Evolutionary conservation across 2,888 invertebrate species (phyloP).

Genomic region (Trissolcus brochymenae): DNA sequence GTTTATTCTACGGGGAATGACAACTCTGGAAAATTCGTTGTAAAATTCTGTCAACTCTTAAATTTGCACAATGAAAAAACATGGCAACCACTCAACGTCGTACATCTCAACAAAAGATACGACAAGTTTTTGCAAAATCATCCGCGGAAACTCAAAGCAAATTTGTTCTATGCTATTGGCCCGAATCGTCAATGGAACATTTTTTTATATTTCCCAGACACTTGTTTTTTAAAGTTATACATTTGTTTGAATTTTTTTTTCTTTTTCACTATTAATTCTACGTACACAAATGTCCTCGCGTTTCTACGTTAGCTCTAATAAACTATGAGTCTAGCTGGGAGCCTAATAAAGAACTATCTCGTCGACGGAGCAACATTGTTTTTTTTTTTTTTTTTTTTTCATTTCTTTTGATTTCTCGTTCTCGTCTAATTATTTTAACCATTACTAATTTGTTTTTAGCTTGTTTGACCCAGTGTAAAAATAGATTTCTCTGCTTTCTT

Average conservation of each 20-base stretch:
- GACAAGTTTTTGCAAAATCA: background rate
- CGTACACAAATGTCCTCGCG: slow-evolving; percentile 45
- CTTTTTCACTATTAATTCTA: background rate
- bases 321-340: slow-evolving; percentile 59
- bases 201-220: slow-evolving; percentile 37
- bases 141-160: background rate
- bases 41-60: slow-evolving; percentile 21
- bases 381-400: slow-evolving; percentile 27
- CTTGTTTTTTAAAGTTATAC: slow-evolving; percentile 5
- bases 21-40: slow-evolving; percentile 11
- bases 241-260: slow-evolving; percentile 1
- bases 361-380: slow-evolving; percentile 56
- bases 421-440: slow-evolving; percentile 41
- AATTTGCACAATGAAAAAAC: background rate
- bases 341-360: slow-evolving; percentile 59
- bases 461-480: slow-evolving; percentile 68
- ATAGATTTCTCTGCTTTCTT: slow-evolving; percentile 65
- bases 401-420: slow-evolving; percentile 48
- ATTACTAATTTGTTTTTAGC: slow-evolving; percentile 20
- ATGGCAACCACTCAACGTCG: background rate
- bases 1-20: background rate
- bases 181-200: slow-evolving; percentile 4
- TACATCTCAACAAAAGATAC: slow-evolving; percentile 1
- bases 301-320: slow-evolving; percentile 59
- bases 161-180: background rate